Evolutionary conservation across 2,113 vertebrate species (phyloP), one percentile per base, ranked within the genome.

Genomic region (Petrocephalus zakoni): DNA sequence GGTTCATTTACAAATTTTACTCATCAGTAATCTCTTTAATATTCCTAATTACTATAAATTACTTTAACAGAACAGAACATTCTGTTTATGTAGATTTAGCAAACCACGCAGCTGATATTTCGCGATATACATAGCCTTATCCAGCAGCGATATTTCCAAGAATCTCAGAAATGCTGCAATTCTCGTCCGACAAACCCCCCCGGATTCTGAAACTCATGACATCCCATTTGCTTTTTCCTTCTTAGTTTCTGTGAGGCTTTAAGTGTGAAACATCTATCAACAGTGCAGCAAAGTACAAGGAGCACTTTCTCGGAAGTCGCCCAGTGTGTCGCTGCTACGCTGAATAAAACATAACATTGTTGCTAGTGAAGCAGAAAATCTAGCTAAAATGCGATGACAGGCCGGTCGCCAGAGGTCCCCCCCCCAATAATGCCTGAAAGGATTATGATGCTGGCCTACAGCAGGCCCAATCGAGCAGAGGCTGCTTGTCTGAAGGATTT

Each of bases 31-130:
- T 85, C 46, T 25, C 82, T n/a, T 85, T 83, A 83, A 85, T 49
- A 85, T 49, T 22, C 82, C n/a, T 47, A 85, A 8, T 52, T 51
- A 25, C 46, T 85, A 52, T 51, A 84, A 51, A 51, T 85, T 49
- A 85, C 42, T n/a, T 51, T 85, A 52, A 21, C 5, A n/a, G n/a
- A 85, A 85, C n/a, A n/a, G n/a, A 85, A 52, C 82, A 85, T 85
- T 78, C 34, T 37, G 72, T 78, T 78, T 78, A 78, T 78, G 72
- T 78, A 52, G 82, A 85, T 29, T 85, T 15, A 51, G 9, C 46
- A n/a, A 85, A 85, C 19, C 81, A 25, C 3, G 19, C 42, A 84
- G 21, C 21, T 46, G 51, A 46, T 84, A 84, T 22, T n/a, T 51
- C 34, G 17, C 7, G 15, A 42, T 42, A 37, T 83, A 46, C 81